Evolutionary conservation across 2,797 vertebrate genomes (phyloP).

Genomic region (Gobionotothen gibberifrons): DNA sequence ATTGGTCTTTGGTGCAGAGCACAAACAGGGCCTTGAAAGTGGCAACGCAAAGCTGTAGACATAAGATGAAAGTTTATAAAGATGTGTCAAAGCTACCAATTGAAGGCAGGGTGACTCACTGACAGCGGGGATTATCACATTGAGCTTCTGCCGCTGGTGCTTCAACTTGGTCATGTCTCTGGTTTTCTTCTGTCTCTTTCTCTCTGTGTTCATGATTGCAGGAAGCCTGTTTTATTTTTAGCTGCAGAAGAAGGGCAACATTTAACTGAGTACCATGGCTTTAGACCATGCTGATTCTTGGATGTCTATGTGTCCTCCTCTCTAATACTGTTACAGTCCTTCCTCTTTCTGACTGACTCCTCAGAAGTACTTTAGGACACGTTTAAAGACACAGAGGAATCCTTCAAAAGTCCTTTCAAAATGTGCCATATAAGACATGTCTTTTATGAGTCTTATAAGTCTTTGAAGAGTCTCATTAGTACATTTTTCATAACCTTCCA

Average conservation of each 20-base stretch:
- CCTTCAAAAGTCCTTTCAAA: constrained; percentile 35
- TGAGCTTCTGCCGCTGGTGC: constrained; percentile 26
- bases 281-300: constrained; percentile 7
- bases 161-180: constrained; percentile 17
- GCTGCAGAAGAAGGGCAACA: background rate
- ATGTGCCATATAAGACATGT: background rate
- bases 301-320: constrained; percentile 12
- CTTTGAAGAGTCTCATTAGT: constrained; percentile 51
- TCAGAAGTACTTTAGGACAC: constrained; percentile 18
- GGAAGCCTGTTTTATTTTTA: constrained; percentile 4
- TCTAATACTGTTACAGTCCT: background rate
- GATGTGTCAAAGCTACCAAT: constrained; percentile 26
- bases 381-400: constrained; percentile 30
- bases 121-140: constrained; percentile 33
- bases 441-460: background rate
- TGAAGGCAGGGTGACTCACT: constrained; percentile 35
- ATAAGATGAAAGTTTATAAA: constrained; percentile 56
- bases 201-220: constrained; percentile 6
- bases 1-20: constrained; percentile 69
- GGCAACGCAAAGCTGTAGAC: constrained; percentile 26
- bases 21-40: constrained; percentile 51
- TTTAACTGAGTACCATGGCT: constrained; percentile 7
- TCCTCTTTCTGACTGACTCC: constrained; percentile 17
- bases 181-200: constrained; percentile 8
- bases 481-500: constrained; percentile 31